These are phyloP conservation scores for Coptodon rendalli DNA, from an alignment of 2,113 vertebrate species.

Conservation along the genomic window DNA sequence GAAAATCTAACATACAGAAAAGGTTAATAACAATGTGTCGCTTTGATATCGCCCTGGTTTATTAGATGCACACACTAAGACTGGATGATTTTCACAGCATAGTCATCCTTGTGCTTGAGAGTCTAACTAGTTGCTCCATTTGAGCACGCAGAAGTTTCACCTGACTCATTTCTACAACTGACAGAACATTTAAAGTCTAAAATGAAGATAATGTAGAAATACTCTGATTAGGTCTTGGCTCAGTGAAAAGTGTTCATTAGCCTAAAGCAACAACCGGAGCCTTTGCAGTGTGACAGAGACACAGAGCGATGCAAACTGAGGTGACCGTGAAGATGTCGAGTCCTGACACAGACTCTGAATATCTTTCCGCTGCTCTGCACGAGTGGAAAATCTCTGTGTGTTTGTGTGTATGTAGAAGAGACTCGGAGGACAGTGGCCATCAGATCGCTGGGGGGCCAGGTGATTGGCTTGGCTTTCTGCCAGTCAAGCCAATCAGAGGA, in stretches of 20 bases:
- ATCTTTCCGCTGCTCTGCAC: background rate
- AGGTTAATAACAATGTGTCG: background rate
- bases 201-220: background rate
- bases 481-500: conserved; percentile 25
- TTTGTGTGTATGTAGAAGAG: conserved; percentile 14
- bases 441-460: background rate
- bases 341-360: background rate
- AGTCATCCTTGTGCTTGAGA: background rate
- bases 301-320: background rate
- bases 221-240: background rate
- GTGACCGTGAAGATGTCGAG: background rate
- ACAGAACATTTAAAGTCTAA: background rate
- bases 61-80: background rate
- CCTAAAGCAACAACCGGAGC: background rate
- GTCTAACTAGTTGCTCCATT: background rate
- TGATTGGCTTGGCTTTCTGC: conserved; percentile 16
- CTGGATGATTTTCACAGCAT: background rate
- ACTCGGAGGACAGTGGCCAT: conserved; percentile 37
- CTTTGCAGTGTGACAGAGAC: background rate
- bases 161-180: background rate
- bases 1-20: background rate
- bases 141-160: background rate
- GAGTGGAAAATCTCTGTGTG: background rate
- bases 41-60: background rate
- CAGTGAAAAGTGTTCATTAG: background rate